A percentile compares a stretch with the other conserved stretches of the same genome.
Evolutionary conservation across 2,113 vertebrate genomes (phyloP).

Genomic region (Sinocyclocheilus anophthalmus): DNA sequence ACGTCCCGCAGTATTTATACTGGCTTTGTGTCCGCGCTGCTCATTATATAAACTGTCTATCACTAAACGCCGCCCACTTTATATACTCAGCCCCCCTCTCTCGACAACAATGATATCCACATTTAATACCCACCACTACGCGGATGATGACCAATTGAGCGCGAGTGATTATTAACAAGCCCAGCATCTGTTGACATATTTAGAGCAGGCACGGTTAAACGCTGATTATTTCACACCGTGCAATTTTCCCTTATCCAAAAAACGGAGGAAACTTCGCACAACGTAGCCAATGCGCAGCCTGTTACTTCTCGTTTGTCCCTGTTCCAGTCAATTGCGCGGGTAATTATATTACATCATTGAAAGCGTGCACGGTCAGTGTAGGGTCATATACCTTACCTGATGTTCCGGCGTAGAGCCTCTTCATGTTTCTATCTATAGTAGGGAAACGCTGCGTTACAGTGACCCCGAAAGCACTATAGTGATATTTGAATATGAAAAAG

Average conservation of each 20-base stretch:
- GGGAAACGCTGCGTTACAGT: too few species aligned
- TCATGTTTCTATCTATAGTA: neutral
- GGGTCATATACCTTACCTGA: conserved; percentile 48
- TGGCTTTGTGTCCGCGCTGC: conserved; percentile 74
- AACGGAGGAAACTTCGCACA: conserved; percentile 43
- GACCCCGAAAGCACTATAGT: neutral
- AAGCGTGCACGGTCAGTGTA: conserved; percentile 49
- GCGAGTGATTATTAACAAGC: conserved; percentile 77
- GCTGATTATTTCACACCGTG: conserved; percentile 17
- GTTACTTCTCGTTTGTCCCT: conserved; percentile 46
- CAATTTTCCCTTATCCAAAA: conserved; percentile 20
- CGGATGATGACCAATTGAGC: conserved; percentile 66
- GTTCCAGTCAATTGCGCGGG: conserved; percentile 68
- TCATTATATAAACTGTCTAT: conserved; percentile 90
- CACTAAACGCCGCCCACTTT: conserved; percentile 83
- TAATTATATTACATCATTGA: conserved; percentile 61
- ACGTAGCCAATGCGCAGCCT: conserved; percentile 33
- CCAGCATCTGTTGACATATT: conserved; percentile 82
- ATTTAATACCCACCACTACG: conserved; percentile 79
- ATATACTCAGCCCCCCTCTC: conserved; percentile 69
- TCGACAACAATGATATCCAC: conserved; percentile 77
- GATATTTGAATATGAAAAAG: neutral
- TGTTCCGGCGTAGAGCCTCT: conserved; percentile 41
- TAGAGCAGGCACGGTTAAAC: conserved; percentile 64
- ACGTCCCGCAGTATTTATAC: conserved; percentile 84